Conservation (phyloP, 2,888 invertebrate species). For the Rhagonycha lutea region DNA sequence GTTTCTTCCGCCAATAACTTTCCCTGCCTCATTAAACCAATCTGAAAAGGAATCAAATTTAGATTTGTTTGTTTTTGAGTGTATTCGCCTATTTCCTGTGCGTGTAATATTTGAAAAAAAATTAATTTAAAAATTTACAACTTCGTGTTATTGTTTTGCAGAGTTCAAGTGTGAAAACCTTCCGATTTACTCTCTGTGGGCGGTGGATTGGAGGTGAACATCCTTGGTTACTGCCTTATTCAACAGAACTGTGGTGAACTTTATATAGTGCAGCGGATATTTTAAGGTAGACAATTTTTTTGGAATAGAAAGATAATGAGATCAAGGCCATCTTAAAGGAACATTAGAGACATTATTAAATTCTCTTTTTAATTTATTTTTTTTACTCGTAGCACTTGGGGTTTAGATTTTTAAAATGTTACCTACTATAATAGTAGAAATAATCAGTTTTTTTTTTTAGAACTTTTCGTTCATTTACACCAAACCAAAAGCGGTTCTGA, state of each 20-base stretch:
- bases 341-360: background rate
- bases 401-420: too few species aligned
- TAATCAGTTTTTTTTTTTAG: too few species aligned
- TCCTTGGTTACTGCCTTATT: background rate
- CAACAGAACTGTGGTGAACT: background rate
- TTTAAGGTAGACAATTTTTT: background rate
- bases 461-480: too few species aligned
- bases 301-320: background rate
- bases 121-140: background rate
- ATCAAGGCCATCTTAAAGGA: background rate
- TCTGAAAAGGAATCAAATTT: conserved; percentile 61
- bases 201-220: background rate
- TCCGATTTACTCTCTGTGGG: background rate
- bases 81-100: background rate
- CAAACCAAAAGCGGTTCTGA: too few species aligned
- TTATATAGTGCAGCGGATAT: background rate
- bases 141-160: background rate
- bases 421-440: too few species aligned
- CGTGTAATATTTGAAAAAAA: background rate
- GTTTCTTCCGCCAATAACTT: conserved; percentile 83
- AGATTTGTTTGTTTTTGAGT: background rate
- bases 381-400: too few species aligned
- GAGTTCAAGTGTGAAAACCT: background rate
- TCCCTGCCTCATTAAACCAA: conserved; percentile 88
- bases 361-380: too few species aligned